phyloP scores from a whole-genome alignment of 2,888 invertebrate genomes.

The Ichneumoninae sp. region DNA sequence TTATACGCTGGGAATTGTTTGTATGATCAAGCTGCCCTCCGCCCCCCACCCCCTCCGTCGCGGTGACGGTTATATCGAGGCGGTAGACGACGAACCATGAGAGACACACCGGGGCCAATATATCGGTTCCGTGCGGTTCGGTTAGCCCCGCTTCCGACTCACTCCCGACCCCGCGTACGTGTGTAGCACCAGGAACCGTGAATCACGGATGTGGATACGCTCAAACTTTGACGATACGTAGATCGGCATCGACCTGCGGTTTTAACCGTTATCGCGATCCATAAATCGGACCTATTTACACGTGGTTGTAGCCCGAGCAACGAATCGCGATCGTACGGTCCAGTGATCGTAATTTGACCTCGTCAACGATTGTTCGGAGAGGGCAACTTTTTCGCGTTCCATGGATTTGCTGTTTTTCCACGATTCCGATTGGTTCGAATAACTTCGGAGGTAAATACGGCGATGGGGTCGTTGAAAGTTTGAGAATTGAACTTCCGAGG shows the following conservation, averaged over 20 bases:
- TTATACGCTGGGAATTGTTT: slow-evolving; percentile 64
- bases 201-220: slow-evolving; percentile 56
- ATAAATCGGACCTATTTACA: background rate
- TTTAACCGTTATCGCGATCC: slow-evolving; percentile 51
- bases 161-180: slow-evolving; percentile 1
- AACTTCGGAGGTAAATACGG: background rate
- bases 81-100: slow-evolving; percentile 56
- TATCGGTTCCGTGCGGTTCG: slow-evolving; percentile 64
- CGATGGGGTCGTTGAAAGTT: slow-evolving; percentile 10
- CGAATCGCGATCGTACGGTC: background rate
- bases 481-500: background rate
- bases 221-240: slow-evolving; percentile 60
- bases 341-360: background rate
- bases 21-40: slow-evolving; percentile 15
- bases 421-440: background rate
- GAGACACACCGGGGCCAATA: slow-evolving; percentile 47
- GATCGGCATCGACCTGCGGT: slow-evolving; percentile 57
- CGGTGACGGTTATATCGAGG: slow-evolving; percentile 71
- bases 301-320: background rate
- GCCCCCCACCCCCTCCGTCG: slow-evolving; percentile 31
- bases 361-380: background rate
- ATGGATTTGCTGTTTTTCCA: background rate
- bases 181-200: slow-evolving; percentile 26
- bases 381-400: background rate
- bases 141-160: slow-evolving; percentile 62